Evolutionary conservation across 2,113 vertebrate species (phyloP).

Genomic region (Empidonax traillii): DNA sequence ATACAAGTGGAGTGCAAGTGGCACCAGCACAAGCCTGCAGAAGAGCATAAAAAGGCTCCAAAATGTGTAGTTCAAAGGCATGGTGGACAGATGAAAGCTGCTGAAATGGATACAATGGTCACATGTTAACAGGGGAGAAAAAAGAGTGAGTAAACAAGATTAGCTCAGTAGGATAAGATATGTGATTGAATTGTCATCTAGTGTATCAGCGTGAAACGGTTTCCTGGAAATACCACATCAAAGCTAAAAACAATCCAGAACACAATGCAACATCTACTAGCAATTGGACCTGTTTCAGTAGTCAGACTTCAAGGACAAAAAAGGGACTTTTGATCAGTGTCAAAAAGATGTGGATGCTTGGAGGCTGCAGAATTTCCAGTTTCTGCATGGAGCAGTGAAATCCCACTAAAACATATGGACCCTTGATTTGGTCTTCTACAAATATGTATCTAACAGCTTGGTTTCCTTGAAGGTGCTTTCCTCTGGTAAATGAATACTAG

Average conservation of each 20-base stretch:
- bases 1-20: background rate
- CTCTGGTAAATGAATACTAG: background rate
- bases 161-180: slow-evolving; percentile 62
- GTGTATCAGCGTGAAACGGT: slow-evolving; percentile 48
- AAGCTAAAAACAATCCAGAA: slow-evolving; percentile 51
- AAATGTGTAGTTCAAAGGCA: background rate
- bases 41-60: background rate
- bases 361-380: background rate
- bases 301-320: slow-evolving; percentile 48
- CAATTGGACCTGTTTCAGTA: slow-evolving; percentile 56
- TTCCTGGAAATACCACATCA: slow-evolving; percentile 70
- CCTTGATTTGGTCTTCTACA: background rate
- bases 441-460: background rate
- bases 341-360: background rate
- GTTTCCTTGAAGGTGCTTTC: background rate
- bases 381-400: background rate
- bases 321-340: background rate
- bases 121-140: slow-evolving; percentile 44
- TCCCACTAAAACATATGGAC: background rate
- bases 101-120: slow-evolving; percentile 56
- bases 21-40: slow-evolving; percentile 8
- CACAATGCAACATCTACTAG: slow-evolving; percentile 46
- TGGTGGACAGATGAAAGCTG: slow-evolving; percentile 49
- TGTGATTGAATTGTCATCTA: slow-evolving; percentile 62
- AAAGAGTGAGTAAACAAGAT: slow-evolving; percentile 62